phyloP scores from a whole-genome alignment of 1,140 invertebrate species.

The Drosophila nasuta region DNA sequence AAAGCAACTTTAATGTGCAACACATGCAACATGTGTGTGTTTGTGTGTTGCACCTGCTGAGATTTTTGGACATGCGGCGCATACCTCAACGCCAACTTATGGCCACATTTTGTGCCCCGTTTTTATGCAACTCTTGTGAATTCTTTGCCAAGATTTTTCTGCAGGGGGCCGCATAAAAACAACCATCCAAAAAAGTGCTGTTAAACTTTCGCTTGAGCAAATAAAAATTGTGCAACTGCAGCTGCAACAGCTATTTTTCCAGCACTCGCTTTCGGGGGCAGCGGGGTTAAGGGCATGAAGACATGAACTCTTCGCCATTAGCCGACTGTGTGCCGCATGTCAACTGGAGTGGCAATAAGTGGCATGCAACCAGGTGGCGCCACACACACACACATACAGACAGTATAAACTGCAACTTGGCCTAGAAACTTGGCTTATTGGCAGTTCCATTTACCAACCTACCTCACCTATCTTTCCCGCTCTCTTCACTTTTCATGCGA shows the following conservation, averaged over 20 bases:
- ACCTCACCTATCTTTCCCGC: background rate
- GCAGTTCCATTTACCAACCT: background rate
- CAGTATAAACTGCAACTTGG: conserved; percentile 36
- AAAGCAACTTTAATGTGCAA: conserved; percentile 37
- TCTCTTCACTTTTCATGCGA: background rate
- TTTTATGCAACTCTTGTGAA: conserved; percentile 39
- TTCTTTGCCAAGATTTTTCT: conserved; percentile 52
- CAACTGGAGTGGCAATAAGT: conserved; percentile 82
- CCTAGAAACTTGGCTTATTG: conserved; percentile 43
- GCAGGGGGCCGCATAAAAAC: conserved; percentile 22
- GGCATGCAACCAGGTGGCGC: conserved; percentile 64
- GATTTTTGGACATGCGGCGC: conserved; percentile 70
- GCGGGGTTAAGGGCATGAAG: background rate
- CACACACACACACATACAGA: conserved; percentile 16
- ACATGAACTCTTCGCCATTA: conserved; percentile 51
- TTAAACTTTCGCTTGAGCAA: conserved; percentile 61
- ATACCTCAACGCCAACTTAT: conserved; percentile 54
- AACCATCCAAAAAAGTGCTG: conserved; percentile 31
- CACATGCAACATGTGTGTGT: conserved; percentile 55
- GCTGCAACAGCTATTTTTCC: conserved; percentile 20
- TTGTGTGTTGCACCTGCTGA: conserved; percentile 59
- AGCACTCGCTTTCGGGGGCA: background rate
- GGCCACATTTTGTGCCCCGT: conserved; percentile 37
- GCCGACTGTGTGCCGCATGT: conserved; percentile 64
- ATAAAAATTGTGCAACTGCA: conserved; percentile 60